Percentiles rank a stretch among this genome's conserved stretches.
Conservation (phyloP, 2,113 vertebrate genomes). For the Scalopus aquaticus region DNA sequence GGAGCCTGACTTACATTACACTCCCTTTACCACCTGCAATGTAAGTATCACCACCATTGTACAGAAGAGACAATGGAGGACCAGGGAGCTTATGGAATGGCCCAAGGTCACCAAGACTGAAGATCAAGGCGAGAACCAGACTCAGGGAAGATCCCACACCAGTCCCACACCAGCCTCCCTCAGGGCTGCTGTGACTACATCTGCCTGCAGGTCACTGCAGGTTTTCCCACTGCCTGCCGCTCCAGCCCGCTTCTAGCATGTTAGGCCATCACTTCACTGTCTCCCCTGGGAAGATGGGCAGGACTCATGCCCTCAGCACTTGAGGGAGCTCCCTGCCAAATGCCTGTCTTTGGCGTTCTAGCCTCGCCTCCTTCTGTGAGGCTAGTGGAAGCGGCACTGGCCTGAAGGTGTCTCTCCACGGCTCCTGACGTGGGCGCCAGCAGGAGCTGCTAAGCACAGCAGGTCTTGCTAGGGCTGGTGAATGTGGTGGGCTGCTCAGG, state of each 20-base stretch:
- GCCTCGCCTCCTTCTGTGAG: background rate
- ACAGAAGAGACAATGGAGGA: background rate
- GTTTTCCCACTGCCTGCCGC: background rate
- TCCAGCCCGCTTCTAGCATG: background rate
- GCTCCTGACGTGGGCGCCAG: rapidly evolving
- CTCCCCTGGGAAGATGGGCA: background rate
- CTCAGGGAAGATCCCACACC: background rate
- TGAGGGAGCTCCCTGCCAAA: background rate
- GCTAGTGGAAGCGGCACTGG: background rate
- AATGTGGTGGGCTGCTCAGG: background rate
- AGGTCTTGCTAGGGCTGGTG: background rate
- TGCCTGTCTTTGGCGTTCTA: background rate
- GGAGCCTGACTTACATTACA: background rate
- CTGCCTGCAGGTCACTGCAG: background rate
- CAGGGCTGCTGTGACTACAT: background rate
- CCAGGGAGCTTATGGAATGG: background rate
- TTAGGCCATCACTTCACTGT: background rate
- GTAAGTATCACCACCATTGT: background rate
- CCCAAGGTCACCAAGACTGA: background rate
- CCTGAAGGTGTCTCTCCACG: background rate
- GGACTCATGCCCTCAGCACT: background rate
- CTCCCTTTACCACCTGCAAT: background rate
- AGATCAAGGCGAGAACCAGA: background rate
- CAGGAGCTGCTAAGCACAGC: background rate
- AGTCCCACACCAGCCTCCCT: background rate